phyloP scores from a whole-genome alignment of 1,140 invertebrate species.

The Stenopsyche tienmushanensis region DNA sequence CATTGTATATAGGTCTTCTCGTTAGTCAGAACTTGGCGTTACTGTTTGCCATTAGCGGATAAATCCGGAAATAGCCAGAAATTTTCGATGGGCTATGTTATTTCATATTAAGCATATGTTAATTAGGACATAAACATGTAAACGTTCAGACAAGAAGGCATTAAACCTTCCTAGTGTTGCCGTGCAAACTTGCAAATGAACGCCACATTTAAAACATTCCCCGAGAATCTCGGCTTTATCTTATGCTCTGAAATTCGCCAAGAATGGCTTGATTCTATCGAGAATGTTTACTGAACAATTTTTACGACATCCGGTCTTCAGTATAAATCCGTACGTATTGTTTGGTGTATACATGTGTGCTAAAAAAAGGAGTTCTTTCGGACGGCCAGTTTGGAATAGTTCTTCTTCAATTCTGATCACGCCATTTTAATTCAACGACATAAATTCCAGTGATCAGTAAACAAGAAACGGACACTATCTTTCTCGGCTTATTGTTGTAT shows the following conservation, averaged over 20 bases:
- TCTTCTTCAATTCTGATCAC: neutral
- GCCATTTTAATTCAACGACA: neutral
- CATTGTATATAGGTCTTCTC: neutral
- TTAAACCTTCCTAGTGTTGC: neutral
- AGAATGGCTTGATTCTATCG: neutral
- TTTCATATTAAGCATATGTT: slow-evolving; percentile 4
- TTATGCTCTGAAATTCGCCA: no score
- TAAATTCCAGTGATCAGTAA: neutral
- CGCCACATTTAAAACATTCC: neutral
- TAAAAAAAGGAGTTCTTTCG: neutral
- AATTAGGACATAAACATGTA: slow-evolving; percentile 6
- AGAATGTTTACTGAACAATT: neutral
- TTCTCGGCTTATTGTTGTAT: neutral
- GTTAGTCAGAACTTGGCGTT: no score
- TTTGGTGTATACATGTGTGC: no score
- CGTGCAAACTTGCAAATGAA: neutral
- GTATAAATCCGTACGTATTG: no score
- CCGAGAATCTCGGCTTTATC: neutral
- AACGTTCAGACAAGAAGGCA: neutral
- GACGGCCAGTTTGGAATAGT: neutral
- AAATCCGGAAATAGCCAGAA: neutral
- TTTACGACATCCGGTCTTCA: slow-evolving; percentile 2
- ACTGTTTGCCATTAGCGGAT: neutral
- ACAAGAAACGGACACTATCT: neutral
- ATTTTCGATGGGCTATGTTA: neutral